phyloP scores from a whole-genome alignment of 2,888 invertebrate genomes.

The Frankliniella intonsa region DNA sequence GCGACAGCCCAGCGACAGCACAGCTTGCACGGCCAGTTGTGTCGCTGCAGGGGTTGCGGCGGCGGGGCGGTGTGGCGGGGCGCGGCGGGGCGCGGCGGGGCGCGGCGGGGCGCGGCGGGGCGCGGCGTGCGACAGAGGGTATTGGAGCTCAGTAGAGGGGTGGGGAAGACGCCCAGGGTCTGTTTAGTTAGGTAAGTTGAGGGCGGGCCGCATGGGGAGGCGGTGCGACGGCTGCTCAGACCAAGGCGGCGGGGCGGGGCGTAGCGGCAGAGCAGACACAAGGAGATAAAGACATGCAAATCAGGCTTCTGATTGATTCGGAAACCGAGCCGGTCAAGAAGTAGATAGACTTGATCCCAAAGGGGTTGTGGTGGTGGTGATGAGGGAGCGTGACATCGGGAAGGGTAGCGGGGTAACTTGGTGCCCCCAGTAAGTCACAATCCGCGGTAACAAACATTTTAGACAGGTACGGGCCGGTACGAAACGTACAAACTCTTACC shows the following conservation, averaged over 20 bases:
- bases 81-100: background rate
- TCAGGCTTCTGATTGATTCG: background rate
- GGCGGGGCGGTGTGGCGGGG: background rate
- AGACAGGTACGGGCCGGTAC: too few relatives aligned
- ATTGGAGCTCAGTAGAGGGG: background rate
- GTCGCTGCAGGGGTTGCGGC: background rate
- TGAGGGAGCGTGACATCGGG: too few relatives aligned
- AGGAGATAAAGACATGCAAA: background rate
- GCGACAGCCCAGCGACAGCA: background rate
- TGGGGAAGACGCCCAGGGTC: background rate
- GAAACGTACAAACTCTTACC: too few relatives aligned
- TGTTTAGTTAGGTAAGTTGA: background rate
- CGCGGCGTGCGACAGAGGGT: background rate
- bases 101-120: background rate
- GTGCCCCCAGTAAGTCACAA: too few relatives aligned
- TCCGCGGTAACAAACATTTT: too few relatives aligned
- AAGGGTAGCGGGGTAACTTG: too few relatives aligned
- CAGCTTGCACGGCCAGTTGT: background rate
- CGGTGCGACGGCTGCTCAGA: background rate
- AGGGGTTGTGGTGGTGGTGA: too few relatives aligned
- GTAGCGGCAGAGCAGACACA: background rate
- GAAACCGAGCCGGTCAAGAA: too few relatives aligned
- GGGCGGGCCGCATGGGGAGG: background rate
- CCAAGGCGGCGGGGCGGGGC: background rate
- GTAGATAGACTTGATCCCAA: too few relatives aligned